Evolutionary conservation across 2,113 vertebrate species (phyloP).

Genomic region (Pelodiscus sinensis): DNA sequence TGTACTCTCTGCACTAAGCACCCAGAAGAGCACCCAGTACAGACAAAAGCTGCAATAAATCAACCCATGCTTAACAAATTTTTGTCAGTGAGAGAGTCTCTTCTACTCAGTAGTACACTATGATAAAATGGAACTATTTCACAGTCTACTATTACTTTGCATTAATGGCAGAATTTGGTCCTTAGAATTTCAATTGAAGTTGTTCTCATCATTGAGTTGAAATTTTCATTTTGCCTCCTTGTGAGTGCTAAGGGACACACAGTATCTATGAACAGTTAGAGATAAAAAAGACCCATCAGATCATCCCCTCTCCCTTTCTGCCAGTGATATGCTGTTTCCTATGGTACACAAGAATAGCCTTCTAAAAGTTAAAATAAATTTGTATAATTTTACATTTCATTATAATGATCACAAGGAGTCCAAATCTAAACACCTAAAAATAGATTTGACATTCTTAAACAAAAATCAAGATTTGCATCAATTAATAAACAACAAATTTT

Average conservation of each 20-base stretch:
- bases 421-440: background rate
- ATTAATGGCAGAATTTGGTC: background rate
- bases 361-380: background rate
- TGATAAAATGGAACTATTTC: background rate
- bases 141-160: background rate
- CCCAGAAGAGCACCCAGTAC: background rate
- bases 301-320: background rate
- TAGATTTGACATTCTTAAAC: background rate
- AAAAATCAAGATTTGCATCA: background rate
- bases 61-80: background rate
- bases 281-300: background rate
- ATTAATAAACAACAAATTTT: background rate
- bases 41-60: background rate
- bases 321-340: background rate
- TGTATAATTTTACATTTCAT: background rate
- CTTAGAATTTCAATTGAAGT: constrained; percentile 3
- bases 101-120: background rate
- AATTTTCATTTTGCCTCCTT: background rate
- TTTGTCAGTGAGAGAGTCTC: background rate
- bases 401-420: background rate
- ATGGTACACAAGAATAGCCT: background rate
- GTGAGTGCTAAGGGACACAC: background rate
- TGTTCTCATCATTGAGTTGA: background rate
- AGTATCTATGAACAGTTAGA: background rate
- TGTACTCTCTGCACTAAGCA: background rate